These are phyloP conservation scores for Drosophila algonquin DNA, from an alignment of 2,888 invertebrate genomes.

Conservation along the genomic window DNA sequence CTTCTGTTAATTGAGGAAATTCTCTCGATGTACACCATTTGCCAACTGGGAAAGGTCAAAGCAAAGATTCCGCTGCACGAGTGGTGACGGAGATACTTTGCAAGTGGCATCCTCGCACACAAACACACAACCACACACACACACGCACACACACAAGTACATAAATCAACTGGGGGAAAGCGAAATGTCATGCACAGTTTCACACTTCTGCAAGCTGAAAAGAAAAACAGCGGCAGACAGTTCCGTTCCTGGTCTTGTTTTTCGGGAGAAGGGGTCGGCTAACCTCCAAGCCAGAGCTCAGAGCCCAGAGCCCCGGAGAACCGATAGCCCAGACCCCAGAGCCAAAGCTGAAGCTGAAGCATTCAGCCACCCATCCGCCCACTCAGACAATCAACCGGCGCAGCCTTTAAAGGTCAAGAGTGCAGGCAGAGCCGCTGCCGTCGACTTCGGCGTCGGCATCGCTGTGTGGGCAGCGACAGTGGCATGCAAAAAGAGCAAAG, in stretches of 20 bases:
- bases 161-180: constrained; percentile 61
- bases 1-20: constrained; percentile 13
- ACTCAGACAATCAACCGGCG: constrained; percentile 30
- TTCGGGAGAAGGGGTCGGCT: constrained; percentile 5
- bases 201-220: constrained; percentile 54
- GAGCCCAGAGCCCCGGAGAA: not conserved
- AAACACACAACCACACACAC: constrained; percentile 23
- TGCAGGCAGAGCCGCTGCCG: constrained; percentile 53
- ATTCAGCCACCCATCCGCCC: constrained; percentile 44
- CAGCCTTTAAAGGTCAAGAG: constrained; percentile 76
- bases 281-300: not conserved
- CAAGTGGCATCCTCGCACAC: constrained; percentile 44
- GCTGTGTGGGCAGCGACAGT: constrained; percentile 42
- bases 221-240: constrained; percentile 57
- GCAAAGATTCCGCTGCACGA: constrained; percentile 25
- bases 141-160: constrained; percentile 28
- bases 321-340: not conserved
- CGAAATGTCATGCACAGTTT: constrained; percentile 67
- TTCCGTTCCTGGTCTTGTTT: constrained; percentile 27
- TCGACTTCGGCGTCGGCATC: constrained; percentile 14
- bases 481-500: constrained; percentile 71
- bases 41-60: constrained; percentile 32
- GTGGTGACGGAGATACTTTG: constrained; percentile 19
- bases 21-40: constrained; percentile 11
- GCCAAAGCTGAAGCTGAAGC: constrained; percentile 15